Evolutionary conservation across 2,797 vertebrate species (phyloP).

Genomic region (Pangasius larnaudii): DNA sequence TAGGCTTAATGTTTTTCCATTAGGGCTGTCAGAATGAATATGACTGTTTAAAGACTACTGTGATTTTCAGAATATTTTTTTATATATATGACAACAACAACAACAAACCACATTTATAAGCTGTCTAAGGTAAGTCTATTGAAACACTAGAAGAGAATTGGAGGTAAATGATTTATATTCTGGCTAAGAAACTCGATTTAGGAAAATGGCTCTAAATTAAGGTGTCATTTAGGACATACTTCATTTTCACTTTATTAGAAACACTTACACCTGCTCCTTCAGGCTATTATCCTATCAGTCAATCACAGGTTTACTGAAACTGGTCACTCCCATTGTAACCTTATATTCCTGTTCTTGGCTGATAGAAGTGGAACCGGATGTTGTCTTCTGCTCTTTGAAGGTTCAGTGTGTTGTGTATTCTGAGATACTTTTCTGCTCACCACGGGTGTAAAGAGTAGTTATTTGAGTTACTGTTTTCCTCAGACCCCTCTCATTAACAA

Average conservation of each 20-base stretch:
- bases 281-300: background rate
- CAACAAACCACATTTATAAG: background rate
- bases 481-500: background rate
- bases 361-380: background rate
- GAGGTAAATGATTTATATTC: background rate
- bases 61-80: background rate
- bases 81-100: background rate
- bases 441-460: background rate
- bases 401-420: background rate
- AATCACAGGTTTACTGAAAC: background rate
- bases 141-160: background rate
- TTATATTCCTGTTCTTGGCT: no score
- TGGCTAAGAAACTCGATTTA: background rate
- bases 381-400: background rate
- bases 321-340: background rate
- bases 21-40: background rate
- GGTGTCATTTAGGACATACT: background rate
- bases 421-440: background rate
- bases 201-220: background rate
- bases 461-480: background rate
- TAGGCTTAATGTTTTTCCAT: background rate
- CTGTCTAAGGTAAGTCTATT: background rate
- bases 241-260: background rate
- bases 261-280: background rate
- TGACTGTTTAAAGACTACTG: background rate